Base-by-base conservation (phyloP, 2,888 invertebrate genomes). In the Bellardia bayeri region DNA sequence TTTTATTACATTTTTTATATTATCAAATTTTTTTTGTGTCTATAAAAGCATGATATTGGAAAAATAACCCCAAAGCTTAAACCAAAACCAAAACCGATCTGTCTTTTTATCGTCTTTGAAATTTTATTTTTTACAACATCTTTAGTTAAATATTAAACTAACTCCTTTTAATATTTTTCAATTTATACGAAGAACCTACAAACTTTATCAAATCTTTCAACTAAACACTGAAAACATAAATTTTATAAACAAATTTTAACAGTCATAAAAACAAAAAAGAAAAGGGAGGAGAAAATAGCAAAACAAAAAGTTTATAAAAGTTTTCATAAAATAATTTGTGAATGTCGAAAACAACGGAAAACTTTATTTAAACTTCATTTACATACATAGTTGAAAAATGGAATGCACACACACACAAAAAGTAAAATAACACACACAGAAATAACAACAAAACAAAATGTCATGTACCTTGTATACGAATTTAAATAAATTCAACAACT, bases 351-450 rank as follows among this genome's bases (percentile, higher is more conserved):
- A 83, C 87, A 87, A 81, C 23, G 66, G 66, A 80, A 75, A 87
- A 87, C 71, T 84, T 87, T 84, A 81, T 69, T 85, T 80, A 81
- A 87, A 87, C 83, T 83, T 87, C 66, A 87, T 84, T 84, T 87
- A 81, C 84, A 87, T 87, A 81, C 84, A 87, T 76, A 76, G 61
- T 86, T 58, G n/a, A 45, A 75, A 51, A 85, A 63, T 30, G 23
- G 6, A 63, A 49, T 40, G 40, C 40, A 45, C 49, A 40, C 51
- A 63, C 37, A 42, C 61, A 75, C 14, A 56, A 66, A 61, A 51
- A 23, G 13, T 11, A 64, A 33, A 45, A 76, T 14, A 61, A 13
- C 42, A 75, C 11, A 7, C n/a, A 74, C 14, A n/a, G 37, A 71
- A 42, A 58, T 61, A 58, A 68, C 64, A 72, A 68, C 64, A 79